Evolutionary conservation across 2,113 vertebrate genomes (phyloP).

Genomic region (Megaceryle torquata): DNA sequence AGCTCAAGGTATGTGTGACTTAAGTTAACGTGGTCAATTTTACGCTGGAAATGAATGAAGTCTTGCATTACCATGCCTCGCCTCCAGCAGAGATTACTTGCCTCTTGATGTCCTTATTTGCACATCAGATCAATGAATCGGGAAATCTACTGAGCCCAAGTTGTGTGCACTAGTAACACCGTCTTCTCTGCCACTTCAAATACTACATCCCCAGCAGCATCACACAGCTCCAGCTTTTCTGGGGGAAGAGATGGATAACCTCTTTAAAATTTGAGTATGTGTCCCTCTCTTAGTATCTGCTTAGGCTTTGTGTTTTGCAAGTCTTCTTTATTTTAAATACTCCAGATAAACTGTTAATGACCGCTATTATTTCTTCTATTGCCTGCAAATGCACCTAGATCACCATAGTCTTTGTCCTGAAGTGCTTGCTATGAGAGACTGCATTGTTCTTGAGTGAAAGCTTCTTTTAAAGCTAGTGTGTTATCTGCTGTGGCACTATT

Average conservation of each 20-base stretch:
- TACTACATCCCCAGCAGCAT: neutral
- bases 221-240: neutral
- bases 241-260: neutral
- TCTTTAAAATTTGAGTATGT: neutral
- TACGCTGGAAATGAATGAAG: neutral
- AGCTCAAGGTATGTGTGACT: slow-evolving; percentile 9
- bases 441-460: neutral
- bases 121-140: neutral
- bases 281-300: neutral
- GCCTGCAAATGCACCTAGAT: neutral
- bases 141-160: neutral
- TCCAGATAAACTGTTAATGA: neutral
- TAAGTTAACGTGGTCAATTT: neutral
- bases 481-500: neutral
- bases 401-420: neutral
- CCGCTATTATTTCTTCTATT: neutral
- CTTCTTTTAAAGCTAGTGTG: neutral
- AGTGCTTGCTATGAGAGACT: neutral
- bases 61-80: neutral
- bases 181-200: neutral
- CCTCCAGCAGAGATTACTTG: slow-evolving; percentile 9
- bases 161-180: neutral
- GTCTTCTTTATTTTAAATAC: neutral
- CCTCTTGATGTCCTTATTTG: neutral
- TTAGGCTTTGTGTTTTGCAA: neutral